Conservation (phyloP, 2,797 vertebrate genomes). For the Babyrousa celebensis region DNA sequence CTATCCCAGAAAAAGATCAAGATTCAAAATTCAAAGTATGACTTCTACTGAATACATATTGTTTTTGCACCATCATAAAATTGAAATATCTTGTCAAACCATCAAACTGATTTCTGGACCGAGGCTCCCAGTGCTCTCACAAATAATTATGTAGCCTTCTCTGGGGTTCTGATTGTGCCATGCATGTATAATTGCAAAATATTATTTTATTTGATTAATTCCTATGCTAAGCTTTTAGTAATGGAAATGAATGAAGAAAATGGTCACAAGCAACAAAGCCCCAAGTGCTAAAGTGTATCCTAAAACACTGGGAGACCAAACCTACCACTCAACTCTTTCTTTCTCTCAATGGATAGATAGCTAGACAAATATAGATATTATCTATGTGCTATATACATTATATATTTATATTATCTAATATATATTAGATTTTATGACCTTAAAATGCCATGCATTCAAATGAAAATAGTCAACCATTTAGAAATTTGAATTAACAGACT, state of each 20-base stretch:
- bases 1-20: neutral
- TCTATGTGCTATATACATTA: neutral
- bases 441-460: conserved; percentile 64
- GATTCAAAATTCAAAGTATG: neutral
- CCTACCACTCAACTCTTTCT: neutral
- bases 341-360: neutral
- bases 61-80: neutral
- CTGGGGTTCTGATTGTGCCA: neutral
- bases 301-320: conserved; percentile 5
- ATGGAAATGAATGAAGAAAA: neutral
- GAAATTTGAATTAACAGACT: conserved; percentile 29
- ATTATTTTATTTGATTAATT: conserved; percentile 38
- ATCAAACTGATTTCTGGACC: neutral
- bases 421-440: conserved; percentile 48
- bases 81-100: neutral
- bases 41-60: neutral
- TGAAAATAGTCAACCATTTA: conserved; percentile 19
- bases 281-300: neutral
- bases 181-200: neutral
- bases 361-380: too few species aligned
- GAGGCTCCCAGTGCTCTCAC: neutral
- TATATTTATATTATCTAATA: neutral
- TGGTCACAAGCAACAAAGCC: neutral
- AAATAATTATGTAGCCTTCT: neutral
- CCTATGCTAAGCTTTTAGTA: neutral